Conservation (phyloP, 2,888 invertebrate genomes). For the Eurois occulta region DNA sequence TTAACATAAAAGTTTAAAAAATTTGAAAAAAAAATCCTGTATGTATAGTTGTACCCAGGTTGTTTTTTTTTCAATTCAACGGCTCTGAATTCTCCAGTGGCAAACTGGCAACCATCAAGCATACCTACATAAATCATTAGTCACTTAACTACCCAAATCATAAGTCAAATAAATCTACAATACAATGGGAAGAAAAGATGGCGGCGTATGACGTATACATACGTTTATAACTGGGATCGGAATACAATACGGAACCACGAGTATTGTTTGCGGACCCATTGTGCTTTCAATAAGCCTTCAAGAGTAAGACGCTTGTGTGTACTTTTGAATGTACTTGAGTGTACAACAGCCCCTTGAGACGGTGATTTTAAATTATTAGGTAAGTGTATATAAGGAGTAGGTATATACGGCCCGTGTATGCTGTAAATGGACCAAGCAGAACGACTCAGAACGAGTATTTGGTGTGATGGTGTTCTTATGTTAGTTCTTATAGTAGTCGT, state of each 20-base stretch:
- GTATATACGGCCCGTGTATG: background rate
- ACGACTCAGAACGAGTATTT: no score
- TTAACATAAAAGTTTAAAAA: no score
- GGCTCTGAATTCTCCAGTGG: background rate
- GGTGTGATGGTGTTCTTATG: no score
- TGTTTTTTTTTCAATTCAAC: no score
- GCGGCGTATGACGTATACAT: conserved; percentile 44
- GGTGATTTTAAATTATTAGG: conserved; percentile 59
- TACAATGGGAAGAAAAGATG: conserved; percentile 60
- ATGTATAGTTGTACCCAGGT: no score
- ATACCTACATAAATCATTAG: conserved; percentile 25
- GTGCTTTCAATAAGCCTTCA: conserved; percentile 71
- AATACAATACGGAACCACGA: conserved; percentile 67
- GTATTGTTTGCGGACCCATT: conserved; percentile 72
- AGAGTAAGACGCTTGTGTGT: conserved; percentile 63
- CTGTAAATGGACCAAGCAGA: background rate
- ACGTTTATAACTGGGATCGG: conserved; percentile 16
- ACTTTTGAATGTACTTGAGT: conserved; percentile 50
- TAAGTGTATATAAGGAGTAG: background rate
- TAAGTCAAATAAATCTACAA: conserved; percentile 61
- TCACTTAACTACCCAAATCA: conserved; percentile 48
- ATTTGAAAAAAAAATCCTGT: no score
- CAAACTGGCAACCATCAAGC: background rate
- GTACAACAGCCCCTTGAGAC: conserved; percentile 31
- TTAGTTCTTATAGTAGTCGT: no score